These are phyloP conservation scores for Zosterops borbonicus DNA, from an alignment of 2,113 vertebrate species.

Conservation along the genomic window DNA sequence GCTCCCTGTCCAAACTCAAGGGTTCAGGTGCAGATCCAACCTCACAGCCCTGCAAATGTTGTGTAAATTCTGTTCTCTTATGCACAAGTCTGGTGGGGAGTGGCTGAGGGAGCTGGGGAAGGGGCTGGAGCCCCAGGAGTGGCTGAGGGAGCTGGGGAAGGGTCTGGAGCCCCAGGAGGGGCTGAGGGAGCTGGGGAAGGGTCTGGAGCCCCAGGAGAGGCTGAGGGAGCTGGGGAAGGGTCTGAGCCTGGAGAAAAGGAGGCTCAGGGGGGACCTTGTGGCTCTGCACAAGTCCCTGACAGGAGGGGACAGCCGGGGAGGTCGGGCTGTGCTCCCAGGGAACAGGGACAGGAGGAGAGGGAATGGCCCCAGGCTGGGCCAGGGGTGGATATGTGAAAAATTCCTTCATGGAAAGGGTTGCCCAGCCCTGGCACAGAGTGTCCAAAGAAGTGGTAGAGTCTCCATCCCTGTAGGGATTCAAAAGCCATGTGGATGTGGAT, in stretches of 20 bases:
- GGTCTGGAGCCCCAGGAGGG: fast-evolving
- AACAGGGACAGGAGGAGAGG: neutral
- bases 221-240: neutral
- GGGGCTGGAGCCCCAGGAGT: neutral
- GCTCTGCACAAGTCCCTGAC: neutral
- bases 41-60: fast-evolving
- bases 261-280: neutral
- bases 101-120: neutral
- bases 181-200: neutral
- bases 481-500: fast-evolving
- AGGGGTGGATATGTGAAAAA: neutral
- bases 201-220: neutral
- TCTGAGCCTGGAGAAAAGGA: neutral
- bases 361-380: fast-evolving
- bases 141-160: neutral
- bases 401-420: neutral
- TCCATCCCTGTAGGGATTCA: neutral
- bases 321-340: neutral
- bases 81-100: fast-evolving
- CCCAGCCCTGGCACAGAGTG: neutral
- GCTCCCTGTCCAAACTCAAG: too few relatives aligned
- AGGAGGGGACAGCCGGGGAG: neutral
- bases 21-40: neutral
- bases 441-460: too few relatives aligned
- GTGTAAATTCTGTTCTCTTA: neutral